Evolutionary conservation across 1,140 invertebrate genomes (phyloP).

Genomic region (Xylocopa sonorina): DNA sequence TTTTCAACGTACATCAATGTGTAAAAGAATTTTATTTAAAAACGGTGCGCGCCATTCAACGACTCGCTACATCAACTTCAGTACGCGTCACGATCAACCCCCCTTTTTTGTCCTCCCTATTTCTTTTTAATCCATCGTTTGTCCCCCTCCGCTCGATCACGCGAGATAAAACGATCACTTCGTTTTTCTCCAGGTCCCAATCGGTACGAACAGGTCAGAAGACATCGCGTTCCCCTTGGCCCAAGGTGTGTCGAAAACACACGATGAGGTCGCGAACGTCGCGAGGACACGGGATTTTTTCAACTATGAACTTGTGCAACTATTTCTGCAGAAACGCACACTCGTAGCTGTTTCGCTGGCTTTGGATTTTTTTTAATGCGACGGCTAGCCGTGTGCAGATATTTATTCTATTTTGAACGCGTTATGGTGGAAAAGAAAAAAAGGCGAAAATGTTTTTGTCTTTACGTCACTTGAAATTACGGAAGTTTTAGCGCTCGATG

Average conservation of each 20-base stretch:
- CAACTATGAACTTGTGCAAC: background rate
- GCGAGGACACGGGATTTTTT: background rate
- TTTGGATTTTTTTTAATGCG: background rate
- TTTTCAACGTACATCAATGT: slow-evolving; percentile 35
- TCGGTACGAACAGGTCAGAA: background rate
- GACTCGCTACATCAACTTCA: background rate
- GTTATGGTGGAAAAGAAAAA: no score
- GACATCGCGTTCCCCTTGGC: background rate
- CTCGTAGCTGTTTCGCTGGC: background rate
- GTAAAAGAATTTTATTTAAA: slow-evolving; percentile 37
- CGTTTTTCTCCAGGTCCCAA: background rate
- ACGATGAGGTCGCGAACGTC: background rate
- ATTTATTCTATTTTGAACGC: no score
- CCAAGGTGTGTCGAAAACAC: background rate
- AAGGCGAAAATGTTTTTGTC: no score
- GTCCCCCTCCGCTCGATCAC: accelerated
- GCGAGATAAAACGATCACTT: background rate
- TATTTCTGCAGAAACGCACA: no score
- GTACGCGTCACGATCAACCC: background rate
- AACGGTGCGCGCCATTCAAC: background rate
- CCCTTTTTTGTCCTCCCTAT: background rate
- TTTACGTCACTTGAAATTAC: background rate
- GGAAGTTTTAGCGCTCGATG: background rate
- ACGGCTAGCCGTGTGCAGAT: no score
- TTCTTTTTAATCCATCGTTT: background rate